Conservation (phyloP, 2,888 invertebrate species). For the Coleophora deauratella region DNA sequence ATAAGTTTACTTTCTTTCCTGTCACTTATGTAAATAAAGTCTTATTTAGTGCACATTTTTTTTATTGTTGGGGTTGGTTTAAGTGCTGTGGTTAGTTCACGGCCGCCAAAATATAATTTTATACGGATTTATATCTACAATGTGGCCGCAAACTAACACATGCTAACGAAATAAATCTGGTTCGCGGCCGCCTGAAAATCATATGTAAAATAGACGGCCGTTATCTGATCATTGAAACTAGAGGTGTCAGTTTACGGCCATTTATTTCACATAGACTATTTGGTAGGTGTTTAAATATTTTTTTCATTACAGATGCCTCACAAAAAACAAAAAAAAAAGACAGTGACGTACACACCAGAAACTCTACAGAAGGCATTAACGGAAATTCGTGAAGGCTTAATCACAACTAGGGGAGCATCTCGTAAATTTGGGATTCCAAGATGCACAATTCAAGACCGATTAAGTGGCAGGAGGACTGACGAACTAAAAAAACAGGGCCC, state of each 20-base stretch:
- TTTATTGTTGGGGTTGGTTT: conserved; percentile 6
- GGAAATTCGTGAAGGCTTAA: neutral
- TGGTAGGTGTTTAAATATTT: conserved; percentile 4
- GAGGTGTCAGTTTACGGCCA: conserved; percentile 7
- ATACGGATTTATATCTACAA: conserved; percentile 5
- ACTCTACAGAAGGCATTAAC: neutral
- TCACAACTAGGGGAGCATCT: conserved; percentile 1
- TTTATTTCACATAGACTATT: conserved; percentile 6
- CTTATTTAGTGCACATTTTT: conserved; percentile 8
- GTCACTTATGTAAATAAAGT: conserved; percentile 9
- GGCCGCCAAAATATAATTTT: conserved; percentile 10
- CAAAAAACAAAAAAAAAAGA: neutral
- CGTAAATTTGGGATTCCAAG: conserved; percentile 6
- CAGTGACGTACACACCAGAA: neutral
- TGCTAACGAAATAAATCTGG: neutral
- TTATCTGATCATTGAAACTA: conserved; percentile 8
- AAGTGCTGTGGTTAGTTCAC: conserved; percentile 8
- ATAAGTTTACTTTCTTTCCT: conserved; percentile 9
- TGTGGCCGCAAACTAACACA: conserved; percentile 8
- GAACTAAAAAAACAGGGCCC: conserved; percentile 16
- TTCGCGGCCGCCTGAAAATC: conserved; percentile 7
- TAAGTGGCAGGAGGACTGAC: conserved; percentile 8
- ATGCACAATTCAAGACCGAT: conserved; percentile 8
- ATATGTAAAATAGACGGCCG: conserved; percentile 7
- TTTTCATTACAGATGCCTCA: conserved; percentile 2